Base-by-base conservation (phyloP, 2,113 vertebrate genomes). In the Loxodonta africana region DNA sequence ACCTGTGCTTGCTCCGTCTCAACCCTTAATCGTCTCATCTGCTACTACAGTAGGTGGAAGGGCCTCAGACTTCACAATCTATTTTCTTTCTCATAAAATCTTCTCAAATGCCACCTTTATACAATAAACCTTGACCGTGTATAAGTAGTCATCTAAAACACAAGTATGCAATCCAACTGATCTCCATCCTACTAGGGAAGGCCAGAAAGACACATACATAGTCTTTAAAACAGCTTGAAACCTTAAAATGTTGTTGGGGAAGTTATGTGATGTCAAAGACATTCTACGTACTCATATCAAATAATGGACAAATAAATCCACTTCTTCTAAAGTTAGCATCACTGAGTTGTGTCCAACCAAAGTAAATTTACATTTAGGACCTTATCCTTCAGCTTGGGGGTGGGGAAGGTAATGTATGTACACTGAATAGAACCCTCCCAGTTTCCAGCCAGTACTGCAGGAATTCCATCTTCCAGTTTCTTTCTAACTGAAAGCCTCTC, bases 401-500 rank as follows among this genome's bases (percentile, higher is more conserved):
- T 12, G 15, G 48, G 63, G 21, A 44, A 17, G 30, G 83, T 20
- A 14, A 48, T 7, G 53, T 53, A 76, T 37, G 82, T 67, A 46
- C 67, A 69, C 25, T 15, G 86, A 41, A 26, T 33, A 41, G 96
- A 88, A 73, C 20, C 86, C 25, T 88, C 53, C 48, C 46, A 48
- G 20, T 37, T 97, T 95, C 74, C 63, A 84, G 95, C 57, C 90
- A 78, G 37, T 8, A 30, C 77, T 82, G 37, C 26, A 85, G 26
- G 65, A 57, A 94, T 46, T 91, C 78, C 81, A 95, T 96, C 96
- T 93, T 96, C 41, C 96, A 90, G 97, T 96, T 97, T 97, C 90
- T 97, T 97, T 97, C 95, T 96, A 97, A 90, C 96, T 85, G 97
- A 98, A 98, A 97, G 89, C 69, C 85, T 98, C 94, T 94, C 95